Evolutionary conservation across 2,113 vertebrate genomes (phyloP).

Genomic region (Anser cygnoides): DNA sequence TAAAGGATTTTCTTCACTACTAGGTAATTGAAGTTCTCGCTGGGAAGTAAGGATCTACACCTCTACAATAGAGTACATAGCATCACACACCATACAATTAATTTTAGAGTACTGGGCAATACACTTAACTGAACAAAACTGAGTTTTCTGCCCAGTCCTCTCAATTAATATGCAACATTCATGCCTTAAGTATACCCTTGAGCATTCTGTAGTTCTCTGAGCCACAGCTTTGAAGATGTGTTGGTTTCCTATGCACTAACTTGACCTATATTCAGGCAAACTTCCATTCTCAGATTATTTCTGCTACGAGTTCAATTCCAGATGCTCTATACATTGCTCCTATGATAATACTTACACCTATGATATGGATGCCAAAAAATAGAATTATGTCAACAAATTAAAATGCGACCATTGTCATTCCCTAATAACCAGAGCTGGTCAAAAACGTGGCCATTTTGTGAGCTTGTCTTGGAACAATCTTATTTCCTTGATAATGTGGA

Average conservation of each 20-base stretch:
- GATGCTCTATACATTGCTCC: background rate
- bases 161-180: conserved; percentile 52
- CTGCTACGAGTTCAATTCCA: conserved; percentile 32
- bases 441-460: background rate
- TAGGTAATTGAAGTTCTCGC: conserved; percentile 2
- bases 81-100: background rate
- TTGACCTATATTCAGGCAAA: conserved; percentile 56
- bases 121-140: background rate
- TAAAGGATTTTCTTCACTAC: background rate
- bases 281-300: conserved; percentile 46
- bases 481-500: background rate
- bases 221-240: conserved; percentile 51
- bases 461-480: background rate
- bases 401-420: background rate
- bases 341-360: background rate
- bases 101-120: background rate
- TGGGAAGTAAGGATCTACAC: background rate
- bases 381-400: conserved; percentile 20
- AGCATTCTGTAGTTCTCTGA: conserved; percentile 9
- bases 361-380: background rate
- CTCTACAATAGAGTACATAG: background rate
- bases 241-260: conserved; percentile 40
- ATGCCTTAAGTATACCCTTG: conserved; percentile 26
- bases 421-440: background rate
- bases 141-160: conserved; percentile 48